These are phyloP conservation scores for Sinotaia quadrata DNA, from an alignment of 2,888 invertebrate genomes.

Conservation along the genomic window DNA sequence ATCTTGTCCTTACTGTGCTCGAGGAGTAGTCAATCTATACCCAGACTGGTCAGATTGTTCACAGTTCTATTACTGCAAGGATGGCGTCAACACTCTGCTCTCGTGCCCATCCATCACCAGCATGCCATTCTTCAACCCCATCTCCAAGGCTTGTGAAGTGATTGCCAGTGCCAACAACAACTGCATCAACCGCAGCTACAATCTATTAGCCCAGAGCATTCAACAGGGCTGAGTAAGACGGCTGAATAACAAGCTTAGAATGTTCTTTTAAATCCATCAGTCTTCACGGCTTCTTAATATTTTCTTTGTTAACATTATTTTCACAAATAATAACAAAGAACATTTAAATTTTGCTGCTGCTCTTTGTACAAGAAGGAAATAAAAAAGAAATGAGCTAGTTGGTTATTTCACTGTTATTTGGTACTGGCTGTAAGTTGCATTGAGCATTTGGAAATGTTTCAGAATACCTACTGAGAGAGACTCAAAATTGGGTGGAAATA, in stretches of 20 bases:
- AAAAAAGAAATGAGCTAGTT: too few species aligned
- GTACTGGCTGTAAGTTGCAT: too few species aligned
- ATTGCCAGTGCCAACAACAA: neutral
- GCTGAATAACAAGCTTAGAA: too few species aligned
- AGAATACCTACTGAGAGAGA: too few species aligned
- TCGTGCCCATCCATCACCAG: constrained; percentile 12
- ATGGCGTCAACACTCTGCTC: constrained; percentile 1
- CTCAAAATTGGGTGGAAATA: too few species aligned
- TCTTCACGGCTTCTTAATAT: neutral
- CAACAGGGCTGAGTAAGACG: too few species aligned
- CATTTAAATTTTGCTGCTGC: too few species aligned
- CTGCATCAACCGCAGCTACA: constrained; percentile 6
- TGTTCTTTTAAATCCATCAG: too few species aligned
- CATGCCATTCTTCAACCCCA: constrained; percentile 25
- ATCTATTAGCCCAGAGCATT: neutral
- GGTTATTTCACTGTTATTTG: too few species aligned
- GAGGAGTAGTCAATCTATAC: constrained; percentile 6
- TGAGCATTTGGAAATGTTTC: too few species aligned
- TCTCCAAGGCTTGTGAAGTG: constrained; percentile 21
- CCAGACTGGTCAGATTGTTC: constrained; percentile 32
- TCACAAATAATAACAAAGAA: too few species aligned
- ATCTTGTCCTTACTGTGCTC: constrained; percentile 20
- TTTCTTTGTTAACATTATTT: neutral
- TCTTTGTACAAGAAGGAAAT: too few species aligned
- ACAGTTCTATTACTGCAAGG: constrained; percentile 23